Percentiles rank a stretch among this genome's conserved stretches.
Evolutionary conservation across 2,797 vertebrate genomes (phyloP).

Genomic region (Myotis planiceps): DNA sequence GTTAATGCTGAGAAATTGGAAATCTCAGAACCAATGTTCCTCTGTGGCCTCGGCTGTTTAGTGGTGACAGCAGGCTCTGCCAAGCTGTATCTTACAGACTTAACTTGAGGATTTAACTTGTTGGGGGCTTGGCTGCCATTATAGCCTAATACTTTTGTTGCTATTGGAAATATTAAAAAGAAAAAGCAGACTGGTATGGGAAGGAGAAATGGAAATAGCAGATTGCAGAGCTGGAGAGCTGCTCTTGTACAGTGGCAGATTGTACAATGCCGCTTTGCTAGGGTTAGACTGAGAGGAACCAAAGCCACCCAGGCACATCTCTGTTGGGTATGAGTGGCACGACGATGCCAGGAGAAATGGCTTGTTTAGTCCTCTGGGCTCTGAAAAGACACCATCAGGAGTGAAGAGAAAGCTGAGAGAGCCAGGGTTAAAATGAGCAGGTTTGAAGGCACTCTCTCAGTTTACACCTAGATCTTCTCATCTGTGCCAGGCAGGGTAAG

Average conservation of each 20-base stretch:
- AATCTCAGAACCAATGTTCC: background rate
- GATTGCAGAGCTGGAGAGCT: background rate
- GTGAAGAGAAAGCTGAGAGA: background rate
- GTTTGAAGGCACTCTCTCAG: too few species aligned
- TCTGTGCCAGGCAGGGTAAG: too few species aligned
- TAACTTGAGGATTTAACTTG: background rate
- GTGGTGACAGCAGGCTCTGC: background rate
- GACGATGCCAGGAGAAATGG: background rate
- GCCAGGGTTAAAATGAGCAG: background rate
- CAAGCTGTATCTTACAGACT: background rate
- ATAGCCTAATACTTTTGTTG: background rate
- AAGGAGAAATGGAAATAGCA: background rate
- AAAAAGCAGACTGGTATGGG: background rate
- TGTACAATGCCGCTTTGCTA: background rate
- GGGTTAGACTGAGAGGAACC: background rate
- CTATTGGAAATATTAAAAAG: background rate
- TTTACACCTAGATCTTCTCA: background rate
- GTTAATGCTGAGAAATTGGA: background rate
- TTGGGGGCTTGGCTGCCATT: background rate
- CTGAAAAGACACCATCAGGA: background rate
- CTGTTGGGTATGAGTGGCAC: too few species aligned
- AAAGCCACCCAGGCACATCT: background rate
- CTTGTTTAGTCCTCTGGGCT: background rate
- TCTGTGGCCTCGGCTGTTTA: background rate
- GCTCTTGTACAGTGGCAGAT: background rate